phyloP scores from a whole-genome alignment of 2,888 invertebrate genomes.

The Corythucha ciliata region DNA sequence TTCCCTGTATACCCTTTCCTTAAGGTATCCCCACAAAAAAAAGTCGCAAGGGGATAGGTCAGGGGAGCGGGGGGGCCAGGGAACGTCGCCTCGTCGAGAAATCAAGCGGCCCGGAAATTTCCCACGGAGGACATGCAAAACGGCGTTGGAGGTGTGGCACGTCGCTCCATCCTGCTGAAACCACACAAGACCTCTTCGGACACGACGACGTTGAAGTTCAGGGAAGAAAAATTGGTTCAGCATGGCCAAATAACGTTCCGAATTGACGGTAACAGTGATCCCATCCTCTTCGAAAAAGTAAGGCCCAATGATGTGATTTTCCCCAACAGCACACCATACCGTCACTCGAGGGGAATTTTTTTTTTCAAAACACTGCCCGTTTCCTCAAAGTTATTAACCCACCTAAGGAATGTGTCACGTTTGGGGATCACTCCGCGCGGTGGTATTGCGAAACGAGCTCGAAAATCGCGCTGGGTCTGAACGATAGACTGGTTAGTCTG shows the following conservation, averaged over 20 bases:
- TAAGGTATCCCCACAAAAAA: constrained; percentile 13
- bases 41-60: constrained; percentile 14
- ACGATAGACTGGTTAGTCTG: constrained; percentile 3
- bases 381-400: constrained; percentile 8
- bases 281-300: constrained; percentile 10
- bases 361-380: not conserved
- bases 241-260: constrained; percentile 3
- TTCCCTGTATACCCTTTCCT: constrained; percentile 1
- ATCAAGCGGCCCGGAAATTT: constrained; percentile 8
- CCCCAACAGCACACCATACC: constrained; percentile 11
- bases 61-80: constrained; percentile 12
- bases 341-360: constrained; percentile 2
- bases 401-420: not conserved
- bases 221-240: constrained; percentile 7
- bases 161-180: constrained; percentile 16
- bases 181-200: not conserved
- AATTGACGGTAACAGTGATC: constrained; percentile 7
- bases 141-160: constrained; percentile 3
- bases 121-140: not conserved
- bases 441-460: not conserved
- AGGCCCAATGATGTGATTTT: not conserved
- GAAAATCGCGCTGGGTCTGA: constrained; percentile 15
- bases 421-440: constrained; percentile 2
- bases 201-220: not conserved
- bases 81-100: constrained; percentile 11